These are phyloP conservation scores for Eristalinus sepulchralis DNA, from an alignment of 2,888 invertebrate species.

Conservation along the genomic window DNA sequence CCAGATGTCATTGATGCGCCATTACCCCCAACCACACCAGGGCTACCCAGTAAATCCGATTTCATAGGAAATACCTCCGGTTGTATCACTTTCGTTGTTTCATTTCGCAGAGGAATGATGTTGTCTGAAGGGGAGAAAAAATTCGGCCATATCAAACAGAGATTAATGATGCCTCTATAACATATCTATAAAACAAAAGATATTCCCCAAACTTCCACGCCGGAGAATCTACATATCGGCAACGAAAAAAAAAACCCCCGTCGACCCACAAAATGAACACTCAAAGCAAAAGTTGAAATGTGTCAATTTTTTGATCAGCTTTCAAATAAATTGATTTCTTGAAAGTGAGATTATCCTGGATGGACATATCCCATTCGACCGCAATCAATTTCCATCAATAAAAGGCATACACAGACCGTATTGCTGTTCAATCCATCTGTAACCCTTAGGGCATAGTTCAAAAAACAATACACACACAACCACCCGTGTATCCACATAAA, in stretches of 20 bases:
- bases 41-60: conserved; percentile 77
- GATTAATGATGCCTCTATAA: conserved; percentile 65
- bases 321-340: conserved; percentile 50
- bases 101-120: conserved; percentile 79
- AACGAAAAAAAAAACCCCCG: neutral
- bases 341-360: conserved; percentile 33
- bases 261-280: conserved; percentile 3
- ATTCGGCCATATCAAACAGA: conserved; percentile 37
- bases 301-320: conserved; percentile 48
- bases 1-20: conserved; percentile 70
- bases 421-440: conserved; percentile 6
- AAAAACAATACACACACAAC: conserved; percentile 31
- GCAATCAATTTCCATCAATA: conserved; percentile 69
- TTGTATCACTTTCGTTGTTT: conserved; percentile 78
- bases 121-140: conserved; percentile 74
- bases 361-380: conserved; percentile 41
- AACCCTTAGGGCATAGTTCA: neutral
- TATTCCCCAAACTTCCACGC: neutral
- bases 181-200: conserved; percentile 33
- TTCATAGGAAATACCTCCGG: conserved; percentile 80
- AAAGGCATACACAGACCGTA: conserved; percentile 34
- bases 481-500: neutral
- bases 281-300: conserved; percentile 24
- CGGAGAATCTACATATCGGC: conserved; percentile 32
- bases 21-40: conserved; percentile 69